These are phyloP conservation scores for Iguana delicatissima DNA, from an alignment of 2,797 vertebrate genomes.

Conservation along the genomic window DNA sequence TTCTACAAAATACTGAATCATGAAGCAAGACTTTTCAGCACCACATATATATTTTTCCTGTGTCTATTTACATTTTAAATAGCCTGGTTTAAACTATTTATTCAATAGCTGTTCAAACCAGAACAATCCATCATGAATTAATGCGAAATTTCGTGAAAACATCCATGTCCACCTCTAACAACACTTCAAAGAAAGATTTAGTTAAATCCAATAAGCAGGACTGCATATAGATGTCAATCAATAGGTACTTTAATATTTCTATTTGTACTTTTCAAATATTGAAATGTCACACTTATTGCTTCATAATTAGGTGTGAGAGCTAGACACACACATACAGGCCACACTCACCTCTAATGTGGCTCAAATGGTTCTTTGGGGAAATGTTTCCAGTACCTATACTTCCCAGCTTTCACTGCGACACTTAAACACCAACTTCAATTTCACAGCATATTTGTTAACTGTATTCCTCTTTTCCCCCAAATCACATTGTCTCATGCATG, in stretches of 20 bases:
- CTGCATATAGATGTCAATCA: conserved; percentile 68
- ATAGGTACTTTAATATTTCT: conserved; percentile 50
- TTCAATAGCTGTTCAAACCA: conserved; percentile 41
- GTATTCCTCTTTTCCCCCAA: neutral
- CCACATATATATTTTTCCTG: neutral
- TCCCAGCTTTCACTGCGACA: conserved; percentile 24
- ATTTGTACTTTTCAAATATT: conserved; percentile 35
- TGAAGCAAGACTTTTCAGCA: conserved; percentile 19
- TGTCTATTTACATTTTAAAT: conserved; percentile 58
- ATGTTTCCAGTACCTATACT: neutral
- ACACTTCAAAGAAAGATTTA: conserved; percentile 63
- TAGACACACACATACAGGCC: neutral
- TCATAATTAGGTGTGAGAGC: conserved; percentile 50
- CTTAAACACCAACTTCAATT: conserved; percentile 38
- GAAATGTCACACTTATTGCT: conserved; percentile 41
- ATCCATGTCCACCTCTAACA: conserved; percentile 49
- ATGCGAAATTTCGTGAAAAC: conserved; percentile 59
- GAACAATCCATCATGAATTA: conserved; percentile 49
- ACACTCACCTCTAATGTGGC: conserved; percentile 50
- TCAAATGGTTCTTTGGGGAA: conserved; percentile 42
- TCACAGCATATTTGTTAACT: neutral
- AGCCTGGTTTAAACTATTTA: conserved; percentile 43
- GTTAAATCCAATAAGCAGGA: conserved; percentile 64
- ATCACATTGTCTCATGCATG: conserved; percentile 1
- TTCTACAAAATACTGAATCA: conserved; percentile 40